Evolutionary conservation across 2,797 vertebrate species (phyloP), one percentile per base, ranked within the genome.

Genomic region (Girardinus metallicus): DNA sequence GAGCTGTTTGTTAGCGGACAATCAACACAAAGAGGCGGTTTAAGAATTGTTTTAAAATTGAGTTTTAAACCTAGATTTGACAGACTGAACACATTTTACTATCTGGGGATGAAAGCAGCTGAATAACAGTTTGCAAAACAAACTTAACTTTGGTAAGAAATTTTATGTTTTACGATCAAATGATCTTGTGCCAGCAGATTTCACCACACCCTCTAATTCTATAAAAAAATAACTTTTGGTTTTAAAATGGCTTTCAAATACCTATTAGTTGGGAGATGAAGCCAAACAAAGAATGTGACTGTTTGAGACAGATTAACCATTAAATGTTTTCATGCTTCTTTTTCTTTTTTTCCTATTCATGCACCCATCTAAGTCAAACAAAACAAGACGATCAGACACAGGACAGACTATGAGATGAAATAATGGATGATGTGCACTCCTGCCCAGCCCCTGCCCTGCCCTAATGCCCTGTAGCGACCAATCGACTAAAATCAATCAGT

Each of bases 371-470:
- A 83, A 82, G 82, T 79, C 4, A 87, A 39, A 85, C 75, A 53
- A 68, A 80, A 89, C 62, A 4, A 80, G 74, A 78, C 57, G 41
- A 46, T 49, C 79, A 81, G 80, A 26, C 81, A 91, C 66, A 81
- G 82, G 81, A 89, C 73, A 86, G 82, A 91, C 89, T 41, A 93
- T 88, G 89, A 76, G 51, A 84, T 95, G 93, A 90, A 79, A 94
- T 93, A 91, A 92, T 79, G 47, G 79, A 91, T 94, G 92, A 89
- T 87, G 79, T 79, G 77, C 84, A 88, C 81, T 83, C 88, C 88
- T 81, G 80, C 81, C 83, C 89, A 82, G 53, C 84, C 92, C 81
- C 91, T 79, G 83, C 75, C 78, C 91, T 85, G 80, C 6, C 51
- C 51, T 53, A 53, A 26, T 26, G 23, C 2, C 23, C 51, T 26